A percentile compares a stretch with the other conserved stretches of the same genome.
phyloP scores from a whole-genome alignment of 2,888 invertebrate species.

The Drosophila vallismaia region DNA sequence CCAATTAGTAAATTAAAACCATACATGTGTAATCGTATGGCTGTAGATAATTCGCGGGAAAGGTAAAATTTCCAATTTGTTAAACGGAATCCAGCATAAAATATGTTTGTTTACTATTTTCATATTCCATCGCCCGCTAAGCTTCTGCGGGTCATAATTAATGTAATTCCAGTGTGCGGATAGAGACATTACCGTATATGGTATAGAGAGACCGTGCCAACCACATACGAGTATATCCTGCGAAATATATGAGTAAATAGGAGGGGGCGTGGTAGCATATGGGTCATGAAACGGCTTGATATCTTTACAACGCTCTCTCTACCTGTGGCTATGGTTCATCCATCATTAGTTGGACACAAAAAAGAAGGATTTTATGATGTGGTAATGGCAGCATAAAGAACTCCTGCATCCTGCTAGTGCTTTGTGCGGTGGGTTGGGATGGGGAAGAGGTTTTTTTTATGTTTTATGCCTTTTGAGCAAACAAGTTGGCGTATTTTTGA shows the following conservation, averaged over 20 bases:
- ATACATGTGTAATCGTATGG: constrained; percentile 10
- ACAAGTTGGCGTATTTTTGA: constrained; percentile 75
- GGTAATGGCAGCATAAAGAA: constrained; percentile 69
- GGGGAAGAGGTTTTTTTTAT: constrained; percentile 46
- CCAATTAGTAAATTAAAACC: constrained; percentile 33
- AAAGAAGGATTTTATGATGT: constrained; percentile 77
- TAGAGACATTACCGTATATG: constrained; percentile 21
- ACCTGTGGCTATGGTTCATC: constrained; percentile 73
- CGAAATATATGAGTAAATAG: background rate
- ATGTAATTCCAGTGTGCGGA: constrained; percentile 19
- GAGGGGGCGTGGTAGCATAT: constrained; percentile 15
- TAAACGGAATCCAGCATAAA: constrained; percentile 22
- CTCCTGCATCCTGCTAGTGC: constrained; percentile 7
- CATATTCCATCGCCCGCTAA: background rate
- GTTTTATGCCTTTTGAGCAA: constrained; percentile 77
- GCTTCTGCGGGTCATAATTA: constrained; percentile 30
- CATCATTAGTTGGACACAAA: constrained; percentile 79
- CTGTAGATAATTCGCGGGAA: constrained; percentile 26
- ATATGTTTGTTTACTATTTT: constrained; percentile 21
- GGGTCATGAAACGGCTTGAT: constrained; percentile 42
- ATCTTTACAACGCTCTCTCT: constrained; percentile 35
- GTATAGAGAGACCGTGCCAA: no score
- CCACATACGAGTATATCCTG: no score
- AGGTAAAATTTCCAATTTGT: constrained; percentile 31
- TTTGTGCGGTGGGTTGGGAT: background rate